Percentiles rank a stretch among this genome's conserved stretches.
phyloP scores from a whole-genome alignment of 2,797 vertebrate species.

The Cacajao melanocephalus region DNA sequence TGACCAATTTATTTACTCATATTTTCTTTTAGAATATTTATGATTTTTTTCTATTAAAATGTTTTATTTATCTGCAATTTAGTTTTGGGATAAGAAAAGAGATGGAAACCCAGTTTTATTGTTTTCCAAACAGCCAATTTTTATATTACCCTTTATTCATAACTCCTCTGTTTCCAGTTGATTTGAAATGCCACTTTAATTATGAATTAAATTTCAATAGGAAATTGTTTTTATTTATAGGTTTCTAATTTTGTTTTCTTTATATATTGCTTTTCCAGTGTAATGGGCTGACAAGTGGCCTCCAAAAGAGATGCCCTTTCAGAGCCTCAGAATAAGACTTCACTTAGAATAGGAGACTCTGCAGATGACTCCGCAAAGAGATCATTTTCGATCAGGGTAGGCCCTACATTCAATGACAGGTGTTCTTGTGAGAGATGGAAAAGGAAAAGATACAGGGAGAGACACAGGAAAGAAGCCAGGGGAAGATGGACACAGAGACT shows the following conservation, averaged over 20 bases:
- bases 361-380: background rate
- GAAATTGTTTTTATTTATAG: background rate
- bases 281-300: too few relatives aligned
- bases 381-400: background rate
- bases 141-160: background rate
- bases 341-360: background rate
- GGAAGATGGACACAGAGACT: background rate
- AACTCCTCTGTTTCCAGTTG: background rate
- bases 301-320: background rate
- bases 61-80: background rate
- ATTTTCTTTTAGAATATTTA: background rate
- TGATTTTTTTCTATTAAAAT: background rate
- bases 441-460: background rate
- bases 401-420: background rate
- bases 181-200: background rate
- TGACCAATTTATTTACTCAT: background rate
- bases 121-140: background rate
- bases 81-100: background rate
- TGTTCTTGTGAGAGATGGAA: background rate
- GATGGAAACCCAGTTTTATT: background rate
- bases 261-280: background rate
- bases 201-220: background rate
- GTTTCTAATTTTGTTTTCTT: background rate
- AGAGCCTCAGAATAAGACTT: background rate
- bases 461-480: background rate